Base-by-base conservation (phyloP, 2,888 invertebrate genomes). In the Nasonovia ribisnigri region DNA sequence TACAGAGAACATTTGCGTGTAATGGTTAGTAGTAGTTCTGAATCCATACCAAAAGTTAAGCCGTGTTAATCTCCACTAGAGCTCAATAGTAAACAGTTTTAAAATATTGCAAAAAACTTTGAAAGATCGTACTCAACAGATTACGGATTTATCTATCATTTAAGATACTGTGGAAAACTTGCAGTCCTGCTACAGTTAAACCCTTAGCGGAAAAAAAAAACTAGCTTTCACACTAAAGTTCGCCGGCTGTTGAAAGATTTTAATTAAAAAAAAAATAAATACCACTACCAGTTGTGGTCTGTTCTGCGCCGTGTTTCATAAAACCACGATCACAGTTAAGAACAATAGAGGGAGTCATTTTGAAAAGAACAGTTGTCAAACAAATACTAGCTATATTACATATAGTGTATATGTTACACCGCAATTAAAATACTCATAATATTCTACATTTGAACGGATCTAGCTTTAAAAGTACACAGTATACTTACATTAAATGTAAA, bases 301-400 rank as follows among this genome's bases (percentile, higher is more conserved):
- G 36, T 54, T 88, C 13, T 26, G 24, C 11, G 26, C 26, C 36
- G 36, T 42, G 54, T 88, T 88, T 54, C 36, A 11, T 51, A 51
- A 88, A 54, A 54, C 51, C 36, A 88, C 88, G 51, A 26, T 3
- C 24, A 10, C 54, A 11, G 24, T 86, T 46, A 86, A 46, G 13
- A 86, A 86, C 43, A 43, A 86, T 46, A 43, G 46, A 86, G 77
- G 36, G 36, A 36, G 20, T 77, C 36, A 77, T 77, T 77, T 77
- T 77, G 77, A 88, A 88, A 88, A 54, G 36, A 88, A 88, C 88
- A 36, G 36, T 51, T 88, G 54, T 54, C 88, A 88, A 88, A 88
- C 88, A 51, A 51, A 54, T 88, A 51, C 88, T 24, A 51, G 86
- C 46, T 46, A 46, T 86, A 86, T 51, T 87, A 51, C 77, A 88